A percentile compares a stretch with the other conserved stretches of the same genome.
Conservation (phyloP, 2,113 vertebrate species). For the Phyllopteryx taeniolatus region DNA sequence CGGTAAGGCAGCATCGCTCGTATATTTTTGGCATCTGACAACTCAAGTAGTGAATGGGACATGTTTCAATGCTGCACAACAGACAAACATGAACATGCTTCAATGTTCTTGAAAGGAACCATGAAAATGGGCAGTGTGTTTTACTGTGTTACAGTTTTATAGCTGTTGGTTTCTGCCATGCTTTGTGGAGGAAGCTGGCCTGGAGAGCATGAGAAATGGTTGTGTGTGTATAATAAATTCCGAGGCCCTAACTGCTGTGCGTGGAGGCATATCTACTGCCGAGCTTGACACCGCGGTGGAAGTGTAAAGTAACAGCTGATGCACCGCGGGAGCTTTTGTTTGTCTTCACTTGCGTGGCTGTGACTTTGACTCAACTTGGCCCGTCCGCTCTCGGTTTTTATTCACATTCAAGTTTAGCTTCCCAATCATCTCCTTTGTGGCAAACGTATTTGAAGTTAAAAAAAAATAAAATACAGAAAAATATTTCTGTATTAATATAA, state of each 20-base stretch:
- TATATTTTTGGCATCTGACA: neutral
- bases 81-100: neutral
- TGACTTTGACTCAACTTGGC: neutral
- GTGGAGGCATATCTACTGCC: conserved; percentile 5
- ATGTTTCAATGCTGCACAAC: neutral
- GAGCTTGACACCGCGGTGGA: neutral
- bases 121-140: neutral
- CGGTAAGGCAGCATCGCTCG: neutral
- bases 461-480: no score
- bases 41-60: neutral
- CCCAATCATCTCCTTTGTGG: no score
- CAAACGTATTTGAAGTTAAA: no score
- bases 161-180: neutral
- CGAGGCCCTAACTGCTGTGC: conserved; percentile 14
- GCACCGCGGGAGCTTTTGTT: neutral
- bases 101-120: neutral
- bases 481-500: no score
- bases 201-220: conserved; percentile 7
- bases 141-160: conserved; percentile 15
- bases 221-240: conserved; percentile 28
- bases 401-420: no score
- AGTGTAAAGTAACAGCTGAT: neutral
- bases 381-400: neutral
- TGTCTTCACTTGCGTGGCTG: neutral
- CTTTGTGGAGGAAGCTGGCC: conserved; percentile 1